Conservation (phyloP, 2,888 invertebrate species). For the Leptinotarsa juncta region DNA sequence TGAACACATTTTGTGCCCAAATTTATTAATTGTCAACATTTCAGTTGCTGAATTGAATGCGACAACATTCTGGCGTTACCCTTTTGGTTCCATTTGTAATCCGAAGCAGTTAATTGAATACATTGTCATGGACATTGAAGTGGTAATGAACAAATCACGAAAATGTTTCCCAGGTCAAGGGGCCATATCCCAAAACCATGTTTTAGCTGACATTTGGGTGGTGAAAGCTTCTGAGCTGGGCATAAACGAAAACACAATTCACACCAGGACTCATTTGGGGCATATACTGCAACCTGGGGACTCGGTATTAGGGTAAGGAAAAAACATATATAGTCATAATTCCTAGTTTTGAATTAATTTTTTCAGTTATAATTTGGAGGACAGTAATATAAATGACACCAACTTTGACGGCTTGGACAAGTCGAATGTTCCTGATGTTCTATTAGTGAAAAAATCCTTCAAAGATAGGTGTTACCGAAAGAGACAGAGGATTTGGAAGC, state of each 20-base stretch:
- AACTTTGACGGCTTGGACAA: constrained; percentile 86
- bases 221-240: constrained; percentile 90
- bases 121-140: constrained; percentile 94
- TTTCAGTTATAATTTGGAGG: constrained; percentile 85
- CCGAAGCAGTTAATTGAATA: constrained; percentile 93
- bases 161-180: constrained; percentile 90
- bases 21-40: constrained; percentile 39
- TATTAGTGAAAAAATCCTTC: constrained; percentile 94
- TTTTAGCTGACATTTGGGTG: constrained; percentile 93
- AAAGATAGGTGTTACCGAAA: constrained; percentile 78
- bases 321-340: background rate
- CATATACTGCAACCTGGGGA: constrained; percentile 94
- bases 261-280: constrained; percentile 93
- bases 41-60: constrained; percentile 87
- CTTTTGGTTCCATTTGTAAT: constrained; percentile 89
- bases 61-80: constrained; percentile 85
- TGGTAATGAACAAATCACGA: constrained; percentile 79
- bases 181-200: constrained; percentile 85
- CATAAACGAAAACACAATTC: constrained; percentile 81
- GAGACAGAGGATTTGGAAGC: constrained; percentile 89
- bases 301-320: constrained; percentile 84
- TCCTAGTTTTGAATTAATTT: background rate
- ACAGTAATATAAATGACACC: constrained; percentile 91
- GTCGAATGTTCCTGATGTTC: constrained; percentile 84
- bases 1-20: too few species aligned